Evolutionary conservation across 2,888 invertebrate species (phyloP).

Genomic region (Drosophila meridionalis): DNA sequence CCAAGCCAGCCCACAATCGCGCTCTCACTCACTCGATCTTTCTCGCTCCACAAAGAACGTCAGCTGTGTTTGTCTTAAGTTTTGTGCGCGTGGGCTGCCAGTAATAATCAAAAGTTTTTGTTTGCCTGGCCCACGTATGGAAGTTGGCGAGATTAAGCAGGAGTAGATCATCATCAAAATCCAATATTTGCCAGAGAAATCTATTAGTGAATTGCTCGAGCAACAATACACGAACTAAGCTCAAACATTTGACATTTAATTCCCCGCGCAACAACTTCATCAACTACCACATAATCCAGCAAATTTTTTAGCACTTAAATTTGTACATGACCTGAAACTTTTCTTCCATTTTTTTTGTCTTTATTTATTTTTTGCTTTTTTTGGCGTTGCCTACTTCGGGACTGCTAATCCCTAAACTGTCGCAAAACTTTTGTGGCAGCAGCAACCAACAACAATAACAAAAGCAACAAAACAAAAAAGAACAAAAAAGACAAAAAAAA

Average conservation of each 20-base stretch:
- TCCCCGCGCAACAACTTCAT: conserved; percentile 68
- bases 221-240: conserved; percentile 22
- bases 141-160: conserved; percentile 14
- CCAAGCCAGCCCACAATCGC: not conserved
- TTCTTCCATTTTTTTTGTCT: conserved; percentile 18
- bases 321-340: conserved; percentile 72
- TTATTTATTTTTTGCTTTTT: conserved; percentile 10
- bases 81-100: conserved; percentile 29
- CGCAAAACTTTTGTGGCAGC: conserved; percentile 70
- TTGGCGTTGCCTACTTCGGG: conserved; percentile 60
- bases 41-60: not conserved
- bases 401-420: conserved; percentile 78
- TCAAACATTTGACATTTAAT: conserved; percentile 62
- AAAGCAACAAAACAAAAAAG: conserved; percentile 24
- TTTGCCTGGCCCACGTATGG: conserved; percentile 27
- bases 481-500: conserved; percentile 10
- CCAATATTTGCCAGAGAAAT: conserved; percentile 55
- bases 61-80: conserved; percentile 40
- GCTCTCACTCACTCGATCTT: no score
- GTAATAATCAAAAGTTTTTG: conserved; percentile 51
- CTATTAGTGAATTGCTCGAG: conserved; percentile 62
- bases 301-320: conserved; percentile 78
- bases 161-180: conserved; percentile 18
- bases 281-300: conserved; percentile 72
- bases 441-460: conserved; percentile 22